Conservation (phyloP, 2,888 invertebrate species). For the Andrena haemorrhoa region DNA sequence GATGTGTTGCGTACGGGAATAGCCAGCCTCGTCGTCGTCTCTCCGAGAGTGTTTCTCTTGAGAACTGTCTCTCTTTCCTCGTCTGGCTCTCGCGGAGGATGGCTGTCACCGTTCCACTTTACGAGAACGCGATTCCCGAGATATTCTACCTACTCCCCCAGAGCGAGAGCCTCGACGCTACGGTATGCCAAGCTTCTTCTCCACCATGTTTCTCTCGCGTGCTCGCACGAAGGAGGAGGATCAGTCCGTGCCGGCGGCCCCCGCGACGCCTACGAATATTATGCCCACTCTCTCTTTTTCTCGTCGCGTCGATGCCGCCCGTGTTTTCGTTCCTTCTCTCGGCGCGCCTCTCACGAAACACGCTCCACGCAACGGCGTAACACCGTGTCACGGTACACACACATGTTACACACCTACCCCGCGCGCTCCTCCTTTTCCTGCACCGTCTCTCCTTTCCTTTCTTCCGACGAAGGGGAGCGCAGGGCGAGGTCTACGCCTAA, state of each 20-base stretch:
- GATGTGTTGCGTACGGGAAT: conserved; percentile 70
- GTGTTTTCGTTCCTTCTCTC: conserved; percentile 46
- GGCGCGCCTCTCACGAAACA: conserved; percentile 62
- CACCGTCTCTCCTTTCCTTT: conserved; percentile 18
- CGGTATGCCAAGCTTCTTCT: conserved; percentile 70
- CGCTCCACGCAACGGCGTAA: conserved; percentile 56
- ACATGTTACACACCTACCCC: conserved; percentile 27
- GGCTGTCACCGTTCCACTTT: conserved; percentile 76
- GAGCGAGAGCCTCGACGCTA: conserved; percentile 31
- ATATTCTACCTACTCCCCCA: conserved; percentile 73
- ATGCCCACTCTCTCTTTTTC: conserved; percentile 57
- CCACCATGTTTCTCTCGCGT: conserved; percentile 72
- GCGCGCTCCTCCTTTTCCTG: conserved; percentile 5
- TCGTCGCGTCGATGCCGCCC: conserved; percentile 23
- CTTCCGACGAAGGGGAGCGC: conserved; percentile 25
- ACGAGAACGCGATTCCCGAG: conserved; percentile 72
- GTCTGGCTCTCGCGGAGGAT: conserved; percentile 51
- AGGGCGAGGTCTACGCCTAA: conserved; percentile 45
- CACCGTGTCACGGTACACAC: conserved; percentile 27
- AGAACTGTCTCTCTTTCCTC: conserved; percentile 43
- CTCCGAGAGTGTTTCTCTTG: conserved; percentile 42
- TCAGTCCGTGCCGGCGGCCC: conserved; percentile 71
- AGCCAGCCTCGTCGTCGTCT: conserved; percentile 49
- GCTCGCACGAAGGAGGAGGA: conserved; percentile 68
- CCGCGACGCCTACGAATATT: conserved; percentile 76